These are phyloP conservation scores for Tanaodytes sp. DNA, from an alignment of 2,888 invertebrate genomes.

Conservation along the genomic window DNA sequence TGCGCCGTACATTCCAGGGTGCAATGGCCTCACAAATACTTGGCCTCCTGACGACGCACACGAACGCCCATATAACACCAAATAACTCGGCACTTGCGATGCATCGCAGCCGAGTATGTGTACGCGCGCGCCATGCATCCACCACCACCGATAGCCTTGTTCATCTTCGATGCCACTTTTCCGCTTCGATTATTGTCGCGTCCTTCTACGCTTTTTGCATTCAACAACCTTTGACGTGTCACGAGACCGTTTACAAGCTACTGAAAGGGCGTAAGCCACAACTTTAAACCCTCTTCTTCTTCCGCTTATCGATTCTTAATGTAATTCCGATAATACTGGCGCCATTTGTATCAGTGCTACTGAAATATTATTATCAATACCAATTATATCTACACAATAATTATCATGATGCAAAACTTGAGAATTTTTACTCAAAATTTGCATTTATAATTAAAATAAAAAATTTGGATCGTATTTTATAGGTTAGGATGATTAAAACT, in stretches of 20 bases:
- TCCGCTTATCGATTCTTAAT: too few relatives aligned
- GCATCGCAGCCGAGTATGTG: constrained; percentile 44
- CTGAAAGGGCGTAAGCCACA: constrained; percentile 28
- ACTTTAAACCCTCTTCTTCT: constrained; percentile 20
- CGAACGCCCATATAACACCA: constrained; percentile 58
- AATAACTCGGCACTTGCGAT: constrained; percentile 58
- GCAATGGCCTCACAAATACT: constrained; percentile 63
- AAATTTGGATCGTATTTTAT: too few relatives aligned
- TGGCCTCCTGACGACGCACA: constrained; percentile 61
- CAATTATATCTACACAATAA: too few relatives aligned
- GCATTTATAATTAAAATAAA: too few relatives aligned
- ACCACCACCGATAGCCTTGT: constrained; percentile 46
- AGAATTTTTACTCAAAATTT: too few relatives aligned
- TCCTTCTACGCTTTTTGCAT: constrained; percentile 40
- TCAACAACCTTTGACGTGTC: constrained; percentile 47
- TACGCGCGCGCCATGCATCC: constrained; percentile 32
- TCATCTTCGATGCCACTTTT: constrained; percentile 51
- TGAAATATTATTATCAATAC: too few relatives aligned
- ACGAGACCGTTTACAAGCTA: constrained; percentile 34
- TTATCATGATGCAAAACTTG: too few relatives aligned
- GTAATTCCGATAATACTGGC: too few relatives aligned
- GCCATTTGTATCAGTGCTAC: too few relatives aligned
- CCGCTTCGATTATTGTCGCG: constrained; percentile 49
- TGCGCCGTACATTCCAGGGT: constrained; percentile 63
- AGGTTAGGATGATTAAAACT: too few relatives aligned